phyloP scores from a whole-genome alignment of 2,797 vertebrate species.

The Kryptopterus vitreolus region DNA sequence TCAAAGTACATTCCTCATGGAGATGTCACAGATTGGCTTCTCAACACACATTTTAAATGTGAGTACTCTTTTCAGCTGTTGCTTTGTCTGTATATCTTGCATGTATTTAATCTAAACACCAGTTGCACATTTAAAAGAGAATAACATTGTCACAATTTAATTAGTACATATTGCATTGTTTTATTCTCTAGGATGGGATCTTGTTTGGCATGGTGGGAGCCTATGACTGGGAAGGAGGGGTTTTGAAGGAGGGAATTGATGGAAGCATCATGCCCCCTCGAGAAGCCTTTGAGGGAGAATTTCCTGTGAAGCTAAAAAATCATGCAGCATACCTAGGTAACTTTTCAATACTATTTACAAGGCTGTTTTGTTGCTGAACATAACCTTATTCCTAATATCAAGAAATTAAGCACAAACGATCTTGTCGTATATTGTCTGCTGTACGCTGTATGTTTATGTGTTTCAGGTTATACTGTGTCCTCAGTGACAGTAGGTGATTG shows the following conservation, averaged over 20 bases:
- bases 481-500: slow-evolving; percentile 80
- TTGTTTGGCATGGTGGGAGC: slow-evolving; percentile 94
- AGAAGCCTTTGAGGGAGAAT: slow-evolving; percentile 85
- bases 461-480: slow-evolving; percentile 86
- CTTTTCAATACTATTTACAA: background rate
- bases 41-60: slow-evolving; percentile 88
- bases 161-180: background rate
- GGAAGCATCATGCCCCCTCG: slow-evolving; percentile 75
- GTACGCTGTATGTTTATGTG: background rate
- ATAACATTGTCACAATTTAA: background rate
- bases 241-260: slow-evolving; percentile 78
- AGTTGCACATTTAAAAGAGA: background rate
- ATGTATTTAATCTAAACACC: too few relatives aligned
- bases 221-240: slow-evolving; percentile 92
- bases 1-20: slow-evolving; percentile 90
- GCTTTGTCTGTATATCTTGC: background rate
- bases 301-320: slow-evolving; percentile 87
- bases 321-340: slow-evolving; percentile 92
- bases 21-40: slow-evolving; percentile 97
- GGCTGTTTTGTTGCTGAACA: background rate
- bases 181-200: slow-evolving; percentile 81
- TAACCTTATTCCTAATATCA: background rate
- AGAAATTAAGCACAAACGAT: background rate
- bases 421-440: background rate
- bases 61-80: slow-evolving; percentile 48